phyloP scores from a whole-genome alignment of 2,888 invertebrate species.

The Drosophila nr. fundita region DNA sequence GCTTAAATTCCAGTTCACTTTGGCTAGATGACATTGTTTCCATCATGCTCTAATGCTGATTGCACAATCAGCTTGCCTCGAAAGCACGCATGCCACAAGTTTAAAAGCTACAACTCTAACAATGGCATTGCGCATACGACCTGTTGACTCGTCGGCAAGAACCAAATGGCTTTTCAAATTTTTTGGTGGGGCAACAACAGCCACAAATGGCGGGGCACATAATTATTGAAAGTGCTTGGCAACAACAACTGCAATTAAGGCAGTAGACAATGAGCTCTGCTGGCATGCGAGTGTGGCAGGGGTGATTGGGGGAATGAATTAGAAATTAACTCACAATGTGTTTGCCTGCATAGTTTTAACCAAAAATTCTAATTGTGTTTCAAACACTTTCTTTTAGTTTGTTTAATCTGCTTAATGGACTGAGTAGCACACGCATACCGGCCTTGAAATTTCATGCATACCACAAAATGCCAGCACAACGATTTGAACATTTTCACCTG shows the following conservation, averaged over 20 bases:
- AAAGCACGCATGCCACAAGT: conserved; percentile 5
- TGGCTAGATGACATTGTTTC: conserved; percentile 33
- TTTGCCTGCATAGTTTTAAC: not conserved
- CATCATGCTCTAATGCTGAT: conserved; percentile 64
- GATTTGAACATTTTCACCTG: conserved; percentile 1
- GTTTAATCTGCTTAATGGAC: not conserved
- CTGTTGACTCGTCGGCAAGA: conserved; percentile 47
- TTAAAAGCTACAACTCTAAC: conserved; percentile 9
- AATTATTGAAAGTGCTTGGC: conserved; percentile 48
- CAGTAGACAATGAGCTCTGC: conserved; percentile 1
- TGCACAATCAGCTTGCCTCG: conserved; percentile 63
- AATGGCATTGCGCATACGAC: conserved; percentile 53
- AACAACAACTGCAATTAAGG: not conserved
- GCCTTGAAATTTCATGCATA: not conserved
- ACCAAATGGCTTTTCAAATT: conserved; percentile 9
- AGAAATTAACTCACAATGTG: not conserved
- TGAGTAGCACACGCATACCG: not conserved
- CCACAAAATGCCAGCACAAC: not conserved
- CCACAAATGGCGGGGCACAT: conserved; percentile 15
- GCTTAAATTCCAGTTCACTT: conserved; percentile 54
- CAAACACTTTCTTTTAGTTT: not conserved
- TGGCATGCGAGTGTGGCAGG: not conserved
- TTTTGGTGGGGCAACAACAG: not conserved
- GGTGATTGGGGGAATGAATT: not conserved
- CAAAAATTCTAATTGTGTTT: not conserved